Percentiles rank a stretch among this genome's conserved stretches.
Evolutionary conservation across 2,797 vertebrate genomes (phyloP).

Genomic region (Clarias laeviceps): DNA sequence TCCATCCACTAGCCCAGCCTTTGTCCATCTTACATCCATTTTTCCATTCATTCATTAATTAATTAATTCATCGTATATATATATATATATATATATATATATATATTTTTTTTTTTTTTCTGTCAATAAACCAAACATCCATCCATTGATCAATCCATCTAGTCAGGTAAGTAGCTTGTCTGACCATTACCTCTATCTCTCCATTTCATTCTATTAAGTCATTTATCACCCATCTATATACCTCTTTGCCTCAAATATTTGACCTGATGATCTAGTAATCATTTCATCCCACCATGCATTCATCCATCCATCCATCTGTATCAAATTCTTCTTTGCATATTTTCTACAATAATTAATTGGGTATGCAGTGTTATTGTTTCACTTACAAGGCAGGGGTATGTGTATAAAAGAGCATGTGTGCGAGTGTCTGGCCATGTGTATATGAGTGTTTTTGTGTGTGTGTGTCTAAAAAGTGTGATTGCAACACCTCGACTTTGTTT

Average conservation of each 20-base stretch:
- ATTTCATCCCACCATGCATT: background rate
- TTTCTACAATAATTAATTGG: background rate
- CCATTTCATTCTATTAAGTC: background rate
- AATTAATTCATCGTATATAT: background rate
- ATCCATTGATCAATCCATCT: background rate
- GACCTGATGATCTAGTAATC: background rate
- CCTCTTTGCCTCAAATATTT: background rate
- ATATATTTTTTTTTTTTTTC: no score
- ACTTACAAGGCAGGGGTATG: background rate
- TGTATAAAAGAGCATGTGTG: background rate
- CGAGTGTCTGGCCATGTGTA: conserved; percentile 10
- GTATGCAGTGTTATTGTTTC: background rate
- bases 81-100: no score
- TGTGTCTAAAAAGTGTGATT: conserved; percentile 37
- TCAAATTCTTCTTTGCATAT: background rate
- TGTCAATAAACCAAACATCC: background rate
- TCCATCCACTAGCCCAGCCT: background rate
- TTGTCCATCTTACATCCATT: background rate
- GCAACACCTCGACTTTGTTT: conserved; percentile 49
- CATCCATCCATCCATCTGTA: background rate
- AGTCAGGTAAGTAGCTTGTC: background rate
- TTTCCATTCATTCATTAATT: background rate
- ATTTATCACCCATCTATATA: background rate
- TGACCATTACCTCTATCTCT: background rate
- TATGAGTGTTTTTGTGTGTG: conserved; percentile 18